Evolutionary conservation across 2,797 vertebrate genomes (phyloP).

Genomic region (Netta rufina): DNA sequence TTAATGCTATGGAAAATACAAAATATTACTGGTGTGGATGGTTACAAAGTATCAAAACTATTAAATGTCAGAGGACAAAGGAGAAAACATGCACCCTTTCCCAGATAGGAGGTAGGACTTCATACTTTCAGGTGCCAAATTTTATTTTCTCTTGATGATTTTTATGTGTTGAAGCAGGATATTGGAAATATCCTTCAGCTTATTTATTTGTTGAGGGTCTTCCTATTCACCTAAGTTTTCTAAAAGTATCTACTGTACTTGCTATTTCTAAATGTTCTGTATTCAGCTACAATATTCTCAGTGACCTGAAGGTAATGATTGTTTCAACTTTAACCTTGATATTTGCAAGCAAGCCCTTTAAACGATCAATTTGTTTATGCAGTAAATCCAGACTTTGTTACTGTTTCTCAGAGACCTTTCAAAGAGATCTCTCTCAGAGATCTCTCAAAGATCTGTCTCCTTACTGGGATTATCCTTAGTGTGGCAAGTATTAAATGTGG

Average conservation of each 20-base stretch:
- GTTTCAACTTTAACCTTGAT: constrained; percentile 63
- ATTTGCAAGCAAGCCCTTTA: constrained; percentile 62
- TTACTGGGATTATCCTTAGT: not conserved
- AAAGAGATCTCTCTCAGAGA: no score
- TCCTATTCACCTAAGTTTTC: not conserved
- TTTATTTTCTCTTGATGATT: not conserved
- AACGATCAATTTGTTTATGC: constrained; percentile 61
- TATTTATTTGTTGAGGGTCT: not conserved
- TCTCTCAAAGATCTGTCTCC: not conserved
- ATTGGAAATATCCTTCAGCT: not conserved
- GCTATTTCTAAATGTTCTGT: not conserved
- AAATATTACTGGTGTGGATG: not conserved
- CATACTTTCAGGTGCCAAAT: not conserved
- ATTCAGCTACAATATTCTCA: not conserved
- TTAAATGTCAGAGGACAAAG: not conserved
- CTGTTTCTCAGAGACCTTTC: constrained; percentile 53
- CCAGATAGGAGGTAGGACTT: not conserved
- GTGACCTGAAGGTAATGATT: constrained; percentile 49
- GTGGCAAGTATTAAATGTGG: not conserved
- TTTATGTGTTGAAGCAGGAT: not conserved
- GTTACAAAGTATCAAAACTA: not conserved
- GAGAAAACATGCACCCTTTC: not conserved
- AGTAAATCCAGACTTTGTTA: constrained; percentile 63
- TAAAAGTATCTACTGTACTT: not conserved
- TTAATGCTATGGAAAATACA: not conserved